Percentiles rank a stretch among this genome's conserved stretches.
These are phyloP conservation scores for Peromyscus attwateri DNA, from an alignment of 2,797 vertebrate species.

Conservation along the genomic window DNA sequence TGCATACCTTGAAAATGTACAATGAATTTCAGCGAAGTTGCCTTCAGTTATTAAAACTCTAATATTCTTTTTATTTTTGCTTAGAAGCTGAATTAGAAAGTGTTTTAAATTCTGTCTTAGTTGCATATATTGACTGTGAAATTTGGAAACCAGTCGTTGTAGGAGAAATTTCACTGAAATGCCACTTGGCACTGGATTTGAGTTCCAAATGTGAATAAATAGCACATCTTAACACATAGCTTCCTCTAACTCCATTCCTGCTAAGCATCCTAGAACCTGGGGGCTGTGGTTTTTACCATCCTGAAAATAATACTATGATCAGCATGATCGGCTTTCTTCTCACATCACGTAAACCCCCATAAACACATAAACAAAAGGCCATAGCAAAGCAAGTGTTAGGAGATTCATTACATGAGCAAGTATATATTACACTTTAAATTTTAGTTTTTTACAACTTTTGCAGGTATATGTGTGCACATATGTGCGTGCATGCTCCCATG, in stretches of 20 bases:
- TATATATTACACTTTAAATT: not conserved
- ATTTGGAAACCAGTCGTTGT: slow-evolving; percentile 50
- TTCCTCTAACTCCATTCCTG: slow-evolving; percentile 44
- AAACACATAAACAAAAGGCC: not conserved
- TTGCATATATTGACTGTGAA: slow-evolving; percentile 56
- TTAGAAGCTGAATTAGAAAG: slow-evolving; percentile 53
- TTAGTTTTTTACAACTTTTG: not conserved
- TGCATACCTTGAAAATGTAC: not conserved
- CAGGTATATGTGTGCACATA: not conserved
- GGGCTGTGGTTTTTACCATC: not conserved
- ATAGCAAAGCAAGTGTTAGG: not conserved
- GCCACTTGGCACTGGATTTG: not conserved
- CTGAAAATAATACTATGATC: slow-evolving; percentile 42
- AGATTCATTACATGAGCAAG: not conserved
- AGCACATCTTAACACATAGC: not conserved
- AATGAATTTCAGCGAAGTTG: not conserved
- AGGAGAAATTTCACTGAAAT: slow-evolving; percentile 57
- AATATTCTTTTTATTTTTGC: not conserved
- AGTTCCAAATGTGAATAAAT: slow-evolving; percentile 25
- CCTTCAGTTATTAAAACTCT: slow-evolving; percentile 51
- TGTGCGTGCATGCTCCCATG: too few species aligned
- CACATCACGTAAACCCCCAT: not conserved
- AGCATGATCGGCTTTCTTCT: slow-evolving; percentile 28
- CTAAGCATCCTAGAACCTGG: not conserved
- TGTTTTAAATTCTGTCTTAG: slow-evolving; percentile 47